Evolutionary conservation across 2,888 invertebrate genomes (phyloP).

Genomic region (Ornithoptera priamus): DNA sequence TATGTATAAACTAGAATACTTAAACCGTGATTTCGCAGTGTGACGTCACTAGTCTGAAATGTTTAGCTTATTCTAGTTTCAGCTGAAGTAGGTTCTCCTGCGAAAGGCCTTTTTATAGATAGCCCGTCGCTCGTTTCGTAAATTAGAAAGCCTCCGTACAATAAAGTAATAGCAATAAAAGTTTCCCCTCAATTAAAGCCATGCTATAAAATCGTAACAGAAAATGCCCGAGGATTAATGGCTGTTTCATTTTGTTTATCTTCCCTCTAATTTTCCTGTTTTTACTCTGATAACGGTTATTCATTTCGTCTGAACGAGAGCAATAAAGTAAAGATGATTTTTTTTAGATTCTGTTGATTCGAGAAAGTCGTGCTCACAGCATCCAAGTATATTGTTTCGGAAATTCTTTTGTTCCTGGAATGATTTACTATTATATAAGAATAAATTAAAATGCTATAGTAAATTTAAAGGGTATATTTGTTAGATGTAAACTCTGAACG

Average conservation of each 20-base stretch:
- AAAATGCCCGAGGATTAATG: conserved; percentile 17
- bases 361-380: no score
- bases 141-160: conserved; percentile 6
- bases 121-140: background rate
- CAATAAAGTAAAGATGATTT: no score
- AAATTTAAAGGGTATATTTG: no score
- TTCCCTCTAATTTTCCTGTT: background rate
- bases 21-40: no score
- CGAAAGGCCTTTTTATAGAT: background rate
- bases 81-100: background rate
- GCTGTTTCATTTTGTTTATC: conserved; percentile 3
- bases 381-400: no score
- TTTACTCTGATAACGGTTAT: background rate
- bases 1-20: no score
- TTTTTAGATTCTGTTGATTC: no score
- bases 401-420: no score
- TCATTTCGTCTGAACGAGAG: background rate
- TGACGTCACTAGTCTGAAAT: background rate
- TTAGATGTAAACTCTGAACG: no score
- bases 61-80: background rate
- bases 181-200: conserved; percentile 20
- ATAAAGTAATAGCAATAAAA: conserved; percentile 17
- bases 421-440: no score
- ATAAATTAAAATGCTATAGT: no score
- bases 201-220: conserved; percentile 16